These are phyloP conservation scores for Ursus arctos DNA, from an alignment of 2,113 vertebrate species.

Conservation along the genomic window DNA sequence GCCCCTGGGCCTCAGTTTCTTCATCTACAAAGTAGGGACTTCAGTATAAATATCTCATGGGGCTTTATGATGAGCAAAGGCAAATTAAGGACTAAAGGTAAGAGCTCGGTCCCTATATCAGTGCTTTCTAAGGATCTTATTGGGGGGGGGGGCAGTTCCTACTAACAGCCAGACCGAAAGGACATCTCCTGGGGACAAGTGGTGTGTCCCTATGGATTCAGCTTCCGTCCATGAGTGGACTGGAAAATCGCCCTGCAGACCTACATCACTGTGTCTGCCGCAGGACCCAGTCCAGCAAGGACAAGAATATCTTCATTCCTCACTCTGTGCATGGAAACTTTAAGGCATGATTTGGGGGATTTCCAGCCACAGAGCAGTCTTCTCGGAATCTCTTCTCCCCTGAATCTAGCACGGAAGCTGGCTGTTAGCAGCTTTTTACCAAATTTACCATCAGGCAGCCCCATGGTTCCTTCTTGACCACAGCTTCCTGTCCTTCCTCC, in stretches of 20 bases:
- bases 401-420: constrained; percentile 12
- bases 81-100: background rate
- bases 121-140: background rate
- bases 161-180: background rate
- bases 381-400: constrained; percentile 68
- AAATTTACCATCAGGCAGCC: background rate
- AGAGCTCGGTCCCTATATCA: background rate
- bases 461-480: background rate
- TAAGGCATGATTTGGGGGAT: background rate
- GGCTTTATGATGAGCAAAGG: background rate
- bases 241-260: background rate
- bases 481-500: constrained; percentile 48
- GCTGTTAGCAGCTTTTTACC: background rate
- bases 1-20: background rate
- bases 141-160: background rate
- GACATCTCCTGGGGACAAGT: background rate
- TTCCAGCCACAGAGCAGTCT: constrained; percentile 57
- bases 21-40: background rate
- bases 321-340: constrained; percentile 47
- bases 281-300: background rate
- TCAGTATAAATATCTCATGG: background rate
- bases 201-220: background rate
- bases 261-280: background rate
- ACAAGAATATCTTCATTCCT: background rate
- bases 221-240: background rate